phyloP scores from a whole-genome alignment of 2,888 invertebrate species.

The Saturnia japonica region DNA sequence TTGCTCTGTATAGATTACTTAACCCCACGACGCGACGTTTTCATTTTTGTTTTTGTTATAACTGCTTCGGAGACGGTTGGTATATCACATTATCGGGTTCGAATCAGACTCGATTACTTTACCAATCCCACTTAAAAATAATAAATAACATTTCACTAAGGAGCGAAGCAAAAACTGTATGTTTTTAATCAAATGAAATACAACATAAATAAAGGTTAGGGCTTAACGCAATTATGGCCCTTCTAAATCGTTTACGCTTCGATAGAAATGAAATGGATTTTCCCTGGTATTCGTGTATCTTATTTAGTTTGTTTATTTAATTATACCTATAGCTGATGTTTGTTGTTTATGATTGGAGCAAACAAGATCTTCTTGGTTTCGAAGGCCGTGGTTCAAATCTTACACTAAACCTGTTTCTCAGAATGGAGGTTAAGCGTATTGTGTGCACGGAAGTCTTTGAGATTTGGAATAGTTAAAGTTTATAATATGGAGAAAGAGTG shows the following conservation, averaged over 20 bases:
- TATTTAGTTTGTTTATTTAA: conserved; percentile 10
- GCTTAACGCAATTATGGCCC: conserved; percentile 10
- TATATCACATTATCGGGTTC: too few species aligned
- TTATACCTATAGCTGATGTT: not conserved
- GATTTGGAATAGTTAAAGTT: too few species aligned
- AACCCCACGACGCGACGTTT: too few species aligned
- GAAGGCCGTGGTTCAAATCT: not conserved
- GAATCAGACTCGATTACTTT: not conserved
- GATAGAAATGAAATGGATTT: conserved; percentile 13
- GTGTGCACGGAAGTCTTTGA: too few species aligned
- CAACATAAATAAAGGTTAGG: conserved; percentile 10
- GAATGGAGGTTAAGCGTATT: too few species aligned
- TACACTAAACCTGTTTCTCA: not conserved
- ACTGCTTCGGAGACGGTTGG: too few species aligned
- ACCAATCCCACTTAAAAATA: not conserved
- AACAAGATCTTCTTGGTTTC: not conserved
- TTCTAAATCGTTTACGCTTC: conserved; percentile 5
- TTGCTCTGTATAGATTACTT: too few species aligned
- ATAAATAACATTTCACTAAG: not conserved
- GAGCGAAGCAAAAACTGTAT: not conserved
- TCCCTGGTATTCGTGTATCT: not conserved
- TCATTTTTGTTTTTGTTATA: too few species aligned
- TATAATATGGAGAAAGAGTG: too few species aligned
- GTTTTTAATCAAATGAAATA: conserved; percentile 8
- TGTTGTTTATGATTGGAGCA: not conserved